These are phyloP conservation scores for Synergus itoensis DNA, from an alignment of 2,888 invertebrate genomes.

Conservation along the genomic window DNA sequence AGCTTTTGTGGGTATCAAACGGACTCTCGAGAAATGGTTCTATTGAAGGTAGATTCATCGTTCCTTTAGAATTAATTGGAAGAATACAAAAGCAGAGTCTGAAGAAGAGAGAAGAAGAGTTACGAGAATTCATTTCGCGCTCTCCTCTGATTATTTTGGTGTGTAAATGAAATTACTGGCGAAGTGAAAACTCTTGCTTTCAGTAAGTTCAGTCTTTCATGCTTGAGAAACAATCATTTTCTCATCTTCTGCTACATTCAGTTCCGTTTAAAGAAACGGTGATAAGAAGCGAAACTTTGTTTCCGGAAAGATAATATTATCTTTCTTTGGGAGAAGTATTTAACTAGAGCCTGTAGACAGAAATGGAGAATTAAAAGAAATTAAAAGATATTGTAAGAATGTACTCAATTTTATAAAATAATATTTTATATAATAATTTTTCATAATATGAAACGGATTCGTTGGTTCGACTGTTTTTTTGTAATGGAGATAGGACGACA, in stretches of 20 bases:
- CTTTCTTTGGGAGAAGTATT: neutral
- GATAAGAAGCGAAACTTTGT: conserved; percentile 6
- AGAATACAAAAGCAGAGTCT: conserved; percentile 4
- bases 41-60: conserved; percentile 11
- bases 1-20: conserved; percentile 49
- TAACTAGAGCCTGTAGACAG: neutral
- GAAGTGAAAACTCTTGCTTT: neutral
- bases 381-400: neutral
- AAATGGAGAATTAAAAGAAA: neutral
- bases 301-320: conserved; percentile 1
- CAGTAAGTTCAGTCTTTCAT: neutral
- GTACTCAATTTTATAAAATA: neutral
- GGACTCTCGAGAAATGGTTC: conserved; percentile 9
- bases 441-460: neutral
- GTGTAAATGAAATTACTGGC: conserved; percentile 19
- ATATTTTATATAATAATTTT: no score
- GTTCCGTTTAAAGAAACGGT: neutral
- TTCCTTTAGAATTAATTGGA: neutral
- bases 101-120: neutral
- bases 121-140: neutral
- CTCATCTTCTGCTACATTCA: neutral
- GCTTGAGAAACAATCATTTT: neutral
- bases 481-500: conserved; percentile 1
- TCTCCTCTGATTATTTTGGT: neutral
- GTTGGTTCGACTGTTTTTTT: conserved; percentile 8